Conservation (phyloP, 2,797 vertebrate genomes). For the Morus bassanus region DNA sequence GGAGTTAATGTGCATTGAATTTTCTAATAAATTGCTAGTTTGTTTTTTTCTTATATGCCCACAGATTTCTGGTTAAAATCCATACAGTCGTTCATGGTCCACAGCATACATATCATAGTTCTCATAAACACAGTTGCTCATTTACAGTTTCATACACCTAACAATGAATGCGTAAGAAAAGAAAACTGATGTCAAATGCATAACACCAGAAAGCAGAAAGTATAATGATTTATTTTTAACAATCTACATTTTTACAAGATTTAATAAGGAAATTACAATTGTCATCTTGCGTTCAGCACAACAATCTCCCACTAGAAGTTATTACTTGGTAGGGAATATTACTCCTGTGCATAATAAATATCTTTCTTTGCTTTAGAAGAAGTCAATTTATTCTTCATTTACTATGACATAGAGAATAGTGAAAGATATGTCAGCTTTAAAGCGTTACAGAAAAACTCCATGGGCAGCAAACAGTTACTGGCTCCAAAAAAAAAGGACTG, state of each 20-base stretch:
- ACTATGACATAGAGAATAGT: not conserved
- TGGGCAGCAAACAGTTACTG: not conserved
- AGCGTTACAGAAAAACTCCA: not conserved
- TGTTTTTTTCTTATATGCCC: not conserved
- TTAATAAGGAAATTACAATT: not conserved
- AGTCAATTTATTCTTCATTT: not conserved
- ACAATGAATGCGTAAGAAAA: not conserved
- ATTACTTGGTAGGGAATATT: not conserved
- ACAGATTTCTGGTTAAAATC: not conserved
- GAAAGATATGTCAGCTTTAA: not conserved
- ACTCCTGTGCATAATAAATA: not conserved
- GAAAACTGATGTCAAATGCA: not conserved
- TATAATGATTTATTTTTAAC: not conserved
- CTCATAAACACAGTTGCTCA: not conserved
- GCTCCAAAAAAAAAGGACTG: not conserved
- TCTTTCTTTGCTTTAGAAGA: not conserved
- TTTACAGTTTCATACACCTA: not conserved
- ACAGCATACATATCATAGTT: not conserved
- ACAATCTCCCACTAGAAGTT: not conserved
- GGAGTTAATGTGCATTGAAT: not conserved
- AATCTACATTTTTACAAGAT: not conserved
- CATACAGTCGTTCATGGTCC: not conserved
- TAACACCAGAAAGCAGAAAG: not conserved
- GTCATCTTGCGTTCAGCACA: not conserved
- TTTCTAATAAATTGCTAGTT: not conserved